phyloP scores from a whole-genome alignment of 1,140 invertebrate species.

The Zeugodacus cucurbitae region DNA sequence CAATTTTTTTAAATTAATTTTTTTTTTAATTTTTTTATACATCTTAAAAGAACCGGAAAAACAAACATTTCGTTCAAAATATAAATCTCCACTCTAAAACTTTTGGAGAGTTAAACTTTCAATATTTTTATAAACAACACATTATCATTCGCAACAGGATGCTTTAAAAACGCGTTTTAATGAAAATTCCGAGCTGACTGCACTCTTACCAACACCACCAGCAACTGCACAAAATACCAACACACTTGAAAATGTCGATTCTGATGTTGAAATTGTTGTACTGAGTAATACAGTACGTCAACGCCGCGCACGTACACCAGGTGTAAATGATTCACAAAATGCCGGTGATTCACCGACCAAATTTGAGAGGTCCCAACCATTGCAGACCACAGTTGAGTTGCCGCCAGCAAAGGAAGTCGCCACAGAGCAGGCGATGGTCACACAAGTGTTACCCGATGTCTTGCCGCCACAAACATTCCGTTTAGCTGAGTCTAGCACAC shows the following conservation, averaged over 20 bases:
- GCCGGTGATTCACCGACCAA: slow-evolving; percentile 17
- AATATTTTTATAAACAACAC: background rate
- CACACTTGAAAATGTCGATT: slow-evolving; percentile 44
- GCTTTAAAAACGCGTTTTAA: slow-evolving; percentile 55
- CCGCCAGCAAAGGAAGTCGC: background rate
- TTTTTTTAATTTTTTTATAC: background rate
- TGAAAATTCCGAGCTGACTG: slow-evolving; percentile 49
- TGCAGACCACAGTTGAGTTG: background rate
- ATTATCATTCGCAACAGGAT: slow-evolving; percentile 49
- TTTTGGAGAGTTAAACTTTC: background rate
- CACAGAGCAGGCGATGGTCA: background rate
- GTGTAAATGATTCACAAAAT: slow-evolving; percentile 41
- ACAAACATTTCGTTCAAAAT: background rate
- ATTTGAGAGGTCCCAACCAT: slow-evolving; percentile 40
- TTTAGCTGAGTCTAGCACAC: slow-evolving; percentile 74
- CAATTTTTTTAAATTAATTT: background rate
- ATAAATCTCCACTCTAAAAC: background rate
- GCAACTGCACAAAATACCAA: background rate
- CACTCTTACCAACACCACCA: slow-evolving; percentile 1
- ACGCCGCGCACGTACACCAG: slow-evolving; percentile 58
- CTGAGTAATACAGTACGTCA: slow-evolving; percentile 65
- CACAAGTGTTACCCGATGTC: slow-evolving; percentile 58
- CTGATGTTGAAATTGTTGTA: slow-evolving; percentile 64
- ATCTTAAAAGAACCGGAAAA: no score
- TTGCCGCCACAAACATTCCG: slow-evolving; percentile 69